A percentile compares a stretch with the other conserved stretches of the same genome.
Evolutionary conservation across 2,113 vertebrate species (phyloP).

Genomic region (human): GRCh38 chr5:117188501-117189000

Average conservation of each 20-base stretch:
- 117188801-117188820: too few species aligned
- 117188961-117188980: too few species aligned
- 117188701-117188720: not conserved
- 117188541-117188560: not conserved
- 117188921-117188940: not conserved
- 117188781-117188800: not conserved
- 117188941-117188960: not conserved
- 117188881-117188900: not conserved
- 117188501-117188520: not conserved
- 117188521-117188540: not conserved
- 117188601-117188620: not conserved
- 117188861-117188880: not conserved
- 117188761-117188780: not conserved
- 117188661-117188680: not conserved
- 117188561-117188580: not conserved
- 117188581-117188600: not conserved
- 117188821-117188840: not conserved
- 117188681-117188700: not conserved
- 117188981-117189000: too few species aligned
- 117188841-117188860: not conserved
- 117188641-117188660: not conserved
- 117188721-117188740: not conserved
- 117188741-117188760: not conserved
- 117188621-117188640: not conserved
- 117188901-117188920: not conserved